Conservation (phyloP, 2,113 vertebrate species). For the Proterorhinus semilunaris region DNA sequence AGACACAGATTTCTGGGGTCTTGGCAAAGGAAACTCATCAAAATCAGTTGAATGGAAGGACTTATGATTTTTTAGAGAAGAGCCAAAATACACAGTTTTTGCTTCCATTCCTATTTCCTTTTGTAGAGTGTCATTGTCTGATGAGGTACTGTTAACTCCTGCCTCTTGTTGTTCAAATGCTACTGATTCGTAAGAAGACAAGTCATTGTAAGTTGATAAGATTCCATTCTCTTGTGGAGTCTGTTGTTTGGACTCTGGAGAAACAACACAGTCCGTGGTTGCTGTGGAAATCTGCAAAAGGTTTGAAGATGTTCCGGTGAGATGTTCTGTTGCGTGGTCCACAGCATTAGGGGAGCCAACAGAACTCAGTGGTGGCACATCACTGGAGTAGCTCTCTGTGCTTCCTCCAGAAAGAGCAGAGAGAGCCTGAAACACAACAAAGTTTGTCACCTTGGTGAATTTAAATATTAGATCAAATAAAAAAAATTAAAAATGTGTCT, state of each 20-base stretch:
- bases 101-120: neutral
- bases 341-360: neutral
- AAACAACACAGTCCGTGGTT: neutral
- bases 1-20: neutral
- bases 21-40: neutral
- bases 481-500: too few relatives aligned
- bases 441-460: too few relatives aligned
- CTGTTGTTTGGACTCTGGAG: neutral
- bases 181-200: neutral
- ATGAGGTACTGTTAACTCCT: neutral
- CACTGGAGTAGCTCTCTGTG: slow-evolving; percentile 40
- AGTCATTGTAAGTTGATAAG: neutral
- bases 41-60: neutral
- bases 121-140: neutral
- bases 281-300: neutral
- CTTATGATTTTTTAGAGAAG: neutral
- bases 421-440: slow-evolving; percentile 44
- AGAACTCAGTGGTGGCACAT: slow-evolving; percentile 10
- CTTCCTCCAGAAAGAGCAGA: slow-evolving; percentile 43
- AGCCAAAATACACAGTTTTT: neutral
- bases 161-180: neutral
- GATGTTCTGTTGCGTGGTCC: neutral
- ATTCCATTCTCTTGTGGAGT: neutral
- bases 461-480: too few relatives aligned
- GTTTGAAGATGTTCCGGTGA: neutral